These are phyloP conservation scores for Proales similis DNA, from an alignment of 1,140 invertebrate species.

Conservation along the genomic window DNA sequence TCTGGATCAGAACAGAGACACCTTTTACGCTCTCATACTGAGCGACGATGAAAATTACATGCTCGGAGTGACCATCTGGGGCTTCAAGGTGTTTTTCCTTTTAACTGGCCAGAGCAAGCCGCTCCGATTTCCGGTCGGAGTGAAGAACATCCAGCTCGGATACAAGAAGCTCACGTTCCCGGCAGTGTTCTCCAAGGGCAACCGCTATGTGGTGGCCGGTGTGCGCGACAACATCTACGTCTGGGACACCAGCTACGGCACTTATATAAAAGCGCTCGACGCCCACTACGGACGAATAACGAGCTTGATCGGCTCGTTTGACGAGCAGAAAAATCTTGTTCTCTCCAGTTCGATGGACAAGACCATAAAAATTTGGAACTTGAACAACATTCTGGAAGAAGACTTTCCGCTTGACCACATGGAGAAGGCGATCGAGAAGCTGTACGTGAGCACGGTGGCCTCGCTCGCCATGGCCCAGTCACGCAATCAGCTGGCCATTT, in stretches of 20 bases:
- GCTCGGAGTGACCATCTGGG: constrained; percentile 73
- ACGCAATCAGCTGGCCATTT: constrained; percentile 24
- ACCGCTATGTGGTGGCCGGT: constrained; percentile 85
- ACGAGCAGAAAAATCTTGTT: constrained; percentile 84
- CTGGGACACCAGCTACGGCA: constrained; percentile 66
- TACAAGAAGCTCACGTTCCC: constrained; percentile 54
- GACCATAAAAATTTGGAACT: constrained; percentile 97
- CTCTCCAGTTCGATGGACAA: constrained; percentile 91
- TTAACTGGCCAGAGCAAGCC: constrained; percentile 51
- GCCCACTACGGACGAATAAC: constrained; percentile 95
- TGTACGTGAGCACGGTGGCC: constrained; percentile 51
- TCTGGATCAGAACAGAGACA: constrained; percentile 51
- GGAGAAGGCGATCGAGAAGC: constrained; percentile 85
- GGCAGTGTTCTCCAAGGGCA: constrained; percentile 77
- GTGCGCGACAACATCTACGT: constrained; percentile 90
- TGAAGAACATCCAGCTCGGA: constrained; percentile 79
- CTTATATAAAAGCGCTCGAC: constrained; percentile 62
- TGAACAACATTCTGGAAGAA: constrained; percentile 96
- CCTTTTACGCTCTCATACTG: constrained; percentile 70
- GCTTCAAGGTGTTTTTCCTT: constrained; percentile 68
- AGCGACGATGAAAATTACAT: constrained; percentile 71
- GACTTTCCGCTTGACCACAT: constrained; percentile 90
- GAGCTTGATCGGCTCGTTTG: constrained; percentile 69
- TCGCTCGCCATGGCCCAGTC: constrained; percentile 20
- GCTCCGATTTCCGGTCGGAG: constrained; percentile 73